Percentiles rank a stretch among this genome's conserved stretches.
Conservation (phyloP, 2,797 vertebrate genomes). For the Buceros bicornis region DNA sequence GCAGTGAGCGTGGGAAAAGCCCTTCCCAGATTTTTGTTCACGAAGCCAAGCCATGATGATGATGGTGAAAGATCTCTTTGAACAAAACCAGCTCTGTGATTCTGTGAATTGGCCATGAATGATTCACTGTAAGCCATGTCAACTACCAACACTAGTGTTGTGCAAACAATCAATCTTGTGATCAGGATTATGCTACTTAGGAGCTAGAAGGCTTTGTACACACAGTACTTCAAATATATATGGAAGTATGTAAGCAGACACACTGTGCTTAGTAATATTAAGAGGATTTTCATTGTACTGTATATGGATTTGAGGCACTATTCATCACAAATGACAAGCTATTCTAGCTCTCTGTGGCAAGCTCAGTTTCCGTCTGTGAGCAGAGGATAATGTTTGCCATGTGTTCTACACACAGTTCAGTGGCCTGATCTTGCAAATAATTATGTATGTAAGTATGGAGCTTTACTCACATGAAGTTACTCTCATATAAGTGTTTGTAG, state of each 20-base stretch:
- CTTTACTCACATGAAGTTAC: not conserved
- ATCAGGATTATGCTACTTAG: not conserved
- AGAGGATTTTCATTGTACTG: conserved; percentile 36
- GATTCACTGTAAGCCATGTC: not conserved
- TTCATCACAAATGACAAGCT: not conserved
- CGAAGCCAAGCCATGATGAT: too few relatives aligned
- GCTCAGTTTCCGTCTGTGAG: conserved; percentile 2
- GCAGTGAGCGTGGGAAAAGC: too few relatives aligned
- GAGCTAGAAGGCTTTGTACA: not conserved
- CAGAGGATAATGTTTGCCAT: not conserved
- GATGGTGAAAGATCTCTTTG: too few relatives aligned
- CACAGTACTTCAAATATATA: not conserved
- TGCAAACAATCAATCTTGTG: not conserved
- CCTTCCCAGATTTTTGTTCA: too few relatives aligned
- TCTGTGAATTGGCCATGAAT: not conserved
- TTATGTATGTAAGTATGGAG: not conserved
- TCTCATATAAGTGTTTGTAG: not conserved
- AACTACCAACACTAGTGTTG: not conserved
- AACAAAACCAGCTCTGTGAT: too few relatives aligned
- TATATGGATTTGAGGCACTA: conserved; percentile 15
- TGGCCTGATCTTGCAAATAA: not conserved
- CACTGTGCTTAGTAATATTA: conserved; percentile 10
- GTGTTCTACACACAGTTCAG: not conserved
- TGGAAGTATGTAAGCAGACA: not conserved
- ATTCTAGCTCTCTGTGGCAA: not conserved